phyloP scores from a whole-genome alignment of 2,797 vertebrate genomes.

The Tangara arthus region DNA sequence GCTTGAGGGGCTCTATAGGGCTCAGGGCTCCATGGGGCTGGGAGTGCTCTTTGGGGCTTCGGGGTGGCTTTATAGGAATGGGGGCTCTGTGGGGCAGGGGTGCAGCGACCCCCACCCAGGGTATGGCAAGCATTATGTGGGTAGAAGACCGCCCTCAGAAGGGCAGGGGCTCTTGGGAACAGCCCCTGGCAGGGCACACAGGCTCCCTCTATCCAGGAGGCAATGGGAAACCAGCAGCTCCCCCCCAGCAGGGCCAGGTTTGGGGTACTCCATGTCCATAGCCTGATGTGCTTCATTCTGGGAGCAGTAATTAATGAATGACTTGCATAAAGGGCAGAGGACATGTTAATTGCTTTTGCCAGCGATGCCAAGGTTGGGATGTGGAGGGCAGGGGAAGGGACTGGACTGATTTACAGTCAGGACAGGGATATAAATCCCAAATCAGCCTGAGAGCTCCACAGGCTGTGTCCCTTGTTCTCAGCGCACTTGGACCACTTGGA shows the following conservation, averaged over 20 bases:
- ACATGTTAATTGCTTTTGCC: background rate
- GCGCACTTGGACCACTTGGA: background rate
- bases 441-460: no score
- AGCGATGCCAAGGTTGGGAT: fast-evolving
- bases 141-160: background rate
- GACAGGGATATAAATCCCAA: background rate
- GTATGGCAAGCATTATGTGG: no score
- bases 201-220: background rate
- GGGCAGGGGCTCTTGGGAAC: background rate
- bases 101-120: fast-evolving
- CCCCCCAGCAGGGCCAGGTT: no score
- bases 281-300: background rate
- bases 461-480: background rate
- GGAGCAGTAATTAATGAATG: background rate
- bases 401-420: background rate
- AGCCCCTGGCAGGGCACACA: background rate
- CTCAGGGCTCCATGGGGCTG: no score
- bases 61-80: background rate
- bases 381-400: background rate
- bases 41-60: background rate
- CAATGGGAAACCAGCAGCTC: background rate
- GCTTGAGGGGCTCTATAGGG: background rate
- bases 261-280: no score
- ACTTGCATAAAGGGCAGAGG: background rate
- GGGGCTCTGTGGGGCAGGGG: no score